A percentile compares a stretch with the other conserved stretches of the same genome.
Conservation (phyloP, 2,888 invertebrate genomes). For the Thymelicus sylvestris region DNA sequence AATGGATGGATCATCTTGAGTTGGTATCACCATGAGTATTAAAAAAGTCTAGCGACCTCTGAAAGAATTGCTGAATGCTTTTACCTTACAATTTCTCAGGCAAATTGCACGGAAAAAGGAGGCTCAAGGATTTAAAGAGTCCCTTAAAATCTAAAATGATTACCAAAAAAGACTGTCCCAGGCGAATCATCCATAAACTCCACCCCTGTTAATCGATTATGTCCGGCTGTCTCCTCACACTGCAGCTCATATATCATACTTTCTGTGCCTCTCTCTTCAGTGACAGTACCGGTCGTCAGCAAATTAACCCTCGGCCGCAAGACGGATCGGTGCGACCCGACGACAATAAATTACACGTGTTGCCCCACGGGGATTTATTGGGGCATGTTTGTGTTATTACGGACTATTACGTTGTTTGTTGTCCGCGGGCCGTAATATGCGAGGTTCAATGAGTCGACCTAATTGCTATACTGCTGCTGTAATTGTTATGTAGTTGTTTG, state of each 20-base stretch:
- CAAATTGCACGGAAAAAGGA: too few relatives aligned
- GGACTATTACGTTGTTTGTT: conserved; percentile 30
- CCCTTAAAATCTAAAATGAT: too few relatives aligned
- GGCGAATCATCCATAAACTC: too few relatives aligned
- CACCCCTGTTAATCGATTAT: background rate
- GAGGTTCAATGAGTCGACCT: conserved; percentile 21
- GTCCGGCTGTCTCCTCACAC: background rate
- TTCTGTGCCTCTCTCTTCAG: conserved; percentile 16
- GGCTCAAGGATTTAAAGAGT: too few relatives aligned
- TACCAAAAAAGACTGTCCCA: too few relatives aligned
- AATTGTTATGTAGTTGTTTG: conserved; percentile 11
- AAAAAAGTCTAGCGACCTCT: too few relatives aligned
- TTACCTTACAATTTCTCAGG: too few relatives aligned
- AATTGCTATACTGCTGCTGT: conserved; percentile 7
- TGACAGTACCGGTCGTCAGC: conserved; percentile 21
- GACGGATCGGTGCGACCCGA: conserved; percentile 29
- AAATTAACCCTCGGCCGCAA: conserved; percentile 34
- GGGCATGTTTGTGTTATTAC: conserved; percentile 36
- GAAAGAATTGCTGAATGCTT: too few relatives aligned
- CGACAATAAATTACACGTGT: conserved; percentile 36
- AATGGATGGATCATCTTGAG: too few relatives aligned
- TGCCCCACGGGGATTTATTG: conserved; percentile 33
- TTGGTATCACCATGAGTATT: too few relatives aligned
- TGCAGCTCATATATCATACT: background rate
- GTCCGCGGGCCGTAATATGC: conserved; percentile 23